phyloP scores from a whole-genome alignment of 2,797 vertebrate species.

The Mergus octosetaceus region DNA sequence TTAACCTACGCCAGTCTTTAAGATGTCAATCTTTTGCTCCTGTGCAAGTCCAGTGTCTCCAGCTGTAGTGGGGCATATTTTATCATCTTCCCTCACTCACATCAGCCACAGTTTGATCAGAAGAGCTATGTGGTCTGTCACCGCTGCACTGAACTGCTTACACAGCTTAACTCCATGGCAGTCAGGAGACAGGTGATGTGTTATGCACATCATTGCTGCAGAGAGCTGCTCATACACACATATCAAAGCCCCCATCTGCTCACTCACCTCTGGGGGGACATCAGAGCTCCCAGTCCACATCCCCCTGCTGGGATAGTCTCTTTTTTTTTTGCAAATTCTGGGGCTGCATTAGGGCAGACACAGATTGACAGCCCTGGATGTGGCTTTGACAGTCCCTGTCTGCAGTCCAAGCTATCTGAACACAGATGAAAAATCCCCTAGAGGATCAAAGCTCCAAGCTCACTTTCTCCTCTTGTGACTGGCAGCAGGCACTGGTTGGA shows the following conservation, averaged over 20 bases:
- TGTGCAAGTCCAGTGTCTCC: not conserved
- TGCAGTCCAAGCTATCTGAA: no score
- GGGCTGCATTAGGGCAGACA: no score
- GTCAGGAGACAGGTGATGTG: not conserved
- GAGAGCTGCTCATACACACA: not conserved
- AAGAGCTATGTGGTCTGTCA: not conserved
- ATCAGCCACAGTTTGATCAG: not conserved
- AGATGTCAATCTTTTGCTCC: not conserved
- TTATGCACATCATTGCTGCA: not conserved
- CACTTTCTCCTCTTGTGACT: no score
- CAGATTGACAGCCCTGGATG: no score
- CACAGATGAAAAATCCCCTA: no score
- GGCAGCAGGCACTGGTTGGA: no score
- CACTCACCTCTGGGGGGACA: not conserved
- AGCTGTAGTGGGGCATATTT: not conserved
- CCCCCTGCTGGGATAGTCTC: not conserved
- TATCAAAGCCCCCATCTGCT: not conserved
- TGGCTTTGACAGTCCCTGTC: no score
- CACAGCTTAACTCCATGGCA: not conserved
- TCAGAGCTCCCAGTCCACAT: not conserved
- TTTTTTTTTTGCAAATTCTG: no score
- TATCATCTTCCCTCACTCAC: not conserved
- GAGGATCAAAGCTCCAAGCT: no score
- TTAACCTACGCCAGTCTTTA: not conserved
- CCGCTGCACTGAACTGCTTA: not conserved